phyloP scores from a whole-genome alignment of 2,113 vertebrate genomes.

The Ameiurus melas region DNA sequence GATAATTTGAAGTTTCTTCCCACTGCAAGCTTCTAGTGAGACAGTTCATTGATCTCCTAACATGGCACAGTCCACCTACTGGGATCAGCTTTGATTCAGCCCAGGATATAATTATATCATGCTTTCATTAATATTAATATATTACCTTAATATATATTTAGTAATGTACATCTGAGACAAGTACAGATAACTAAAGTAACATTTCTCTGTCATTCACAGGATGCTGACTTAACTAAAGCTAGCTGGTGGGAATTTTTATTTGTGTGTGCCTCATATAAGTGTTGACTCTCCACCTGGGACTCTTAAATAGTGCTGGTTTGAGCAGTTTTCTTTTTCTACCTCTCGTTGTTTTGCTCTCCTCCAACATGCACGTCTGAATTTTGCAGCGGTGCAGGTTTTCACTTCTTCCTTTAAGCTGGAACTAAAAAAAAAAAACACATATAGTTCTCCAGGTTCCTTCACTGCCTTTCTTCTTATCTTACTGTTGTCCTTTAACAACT shows the following conservation, averaged over 20 bases:
- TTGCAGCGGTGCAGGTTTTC: constrained; percentile 64
- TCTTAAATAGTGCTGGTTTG: constrained; percentile 69
- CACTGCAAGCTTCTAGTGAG: background rate
- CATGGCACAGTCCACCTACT: background rate
- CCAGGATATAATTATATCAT: background rate
- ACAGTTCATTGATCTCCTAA: constrained; percentile 18
- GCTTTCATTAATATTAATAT: background rate
- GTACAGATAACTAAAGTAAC: constrained; percentile 1
- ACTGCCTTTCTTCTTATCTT: constrained; percentile 35
- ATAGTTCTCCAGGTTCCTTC: constrained; percentile 46
- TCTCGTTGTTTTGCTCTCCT: constrained; percentile 13
- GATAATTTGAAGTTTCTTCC: background rate
- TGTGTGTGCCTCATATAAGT: constrained; percentile 64
- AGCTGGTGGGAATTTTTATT: constrained; percentile 57
- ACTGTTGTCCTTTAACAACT: constrained; percentile 58
- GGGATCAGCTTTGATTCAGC: background rate
- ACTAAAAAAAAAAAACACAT: constrained; percentile 47
- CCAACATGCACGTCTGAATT: constrained; percentile 55
- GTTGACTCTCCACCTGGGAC: constrained; percentile 65
- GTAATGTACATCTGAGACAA: constrained; percentile 12
- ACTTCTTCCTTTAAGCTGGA: constrained; percentile 45
- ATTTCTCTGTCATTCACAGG: constrained; percentile 43
- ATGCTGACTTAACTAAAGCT: constrained; percentile 64
- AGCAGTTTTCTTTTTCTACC: constrained; percentile 63
- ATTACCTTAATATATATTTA: background rate